These are phyloP conservation scores for Ceratosolen solmsi DNA, from an alignment of 1,140 invertebrate species.

Conservation along the genomic window DNA sequence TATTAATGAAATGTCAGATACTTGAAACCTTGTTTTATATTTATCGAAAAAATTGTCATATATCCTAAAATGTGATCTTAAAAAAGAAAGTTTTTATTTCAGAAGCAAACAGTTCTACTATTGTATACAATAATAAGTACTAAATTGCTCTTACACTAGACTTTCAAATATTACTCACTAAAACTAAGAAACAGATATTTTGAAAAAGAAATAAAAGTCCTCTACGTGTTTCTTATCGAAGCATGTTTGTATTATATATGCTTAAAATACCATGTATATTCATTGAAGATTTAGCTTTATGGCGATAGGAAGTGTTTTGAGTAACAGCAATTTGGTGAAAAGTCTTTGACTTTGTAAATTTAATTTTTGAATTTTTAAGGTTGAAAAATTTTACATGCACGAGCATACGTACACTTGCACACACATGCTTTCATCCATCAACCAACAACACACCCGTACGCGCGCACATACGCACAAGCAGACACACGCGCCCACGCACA, in stretches of 20 bases:
- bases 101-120: neutral
- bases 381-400: neutral
- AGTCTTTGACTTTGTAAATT: neutral
- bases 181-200: neutral
- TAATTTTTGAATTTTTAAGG: slow-evolving; percentile 18
- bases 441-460: too few species aligned
- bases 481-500: neutral
- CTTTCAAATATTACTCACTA: neutral
- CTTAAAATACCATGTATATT: slow-evolving; percentile 41
- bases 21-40: slow-evolving; percentile 32
- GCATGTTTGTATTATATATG: neutral
- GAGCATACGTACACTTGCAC: neutral
- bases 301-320: neutral
- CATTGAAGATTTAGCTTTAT: neutral
- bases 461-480: too few species aligned
- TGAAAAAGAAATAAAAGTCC: slow-evolving; percentile 14
- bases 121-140: neutral
- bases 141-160: neutral
- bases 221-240: neutral
- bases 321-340: neutral
- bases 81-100: slow-evolving; percentile 24
- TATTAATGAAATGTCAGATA: neutral
- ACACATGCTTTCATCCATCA: neutral
- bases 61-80: slow-evolving; percentile 11
- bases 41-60: slow-evolving; percentile 32